Percentiles rank a stretch among this genome's conserved stretches.
These are phyloP conservation scores for Hofmannophila pseudospretella DNA, from an alignment of 2,888 invertebrate species.

Conservation along the genomic window DNA sequence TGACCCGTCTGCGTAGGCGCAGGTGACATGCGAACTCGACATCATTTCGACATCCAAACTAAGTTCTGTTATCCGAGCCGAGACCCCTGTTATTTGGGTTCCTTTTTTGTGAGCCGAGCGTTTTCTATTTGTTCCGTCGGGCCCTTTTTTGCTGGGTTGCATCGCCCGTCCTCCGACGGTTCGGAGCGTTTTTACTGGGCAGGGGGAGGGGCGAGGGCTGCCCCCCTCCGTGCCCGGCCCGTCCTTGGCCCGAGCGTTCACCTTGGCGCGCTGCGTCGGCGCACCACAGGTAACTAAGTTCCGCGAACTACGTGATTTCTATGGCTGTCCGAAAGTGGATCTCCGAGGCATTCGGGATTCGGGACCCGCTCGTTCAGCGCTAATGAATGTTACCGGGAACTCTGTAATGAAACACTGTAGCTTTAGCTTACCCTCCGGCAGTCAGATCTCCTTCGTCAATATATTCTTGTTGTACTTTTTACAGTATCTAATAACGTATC, in stretches of 20 bases:
- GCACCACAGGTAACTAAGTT: constrained; percentile 77
- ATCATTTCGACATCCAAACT: constrained; percentile 52
- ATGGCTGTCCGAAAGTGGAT: constrained; percentile 71
- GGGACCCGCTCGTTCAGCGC: constrained; percentile 42
- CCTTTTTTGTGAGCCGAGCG: constrained; percentile 49
- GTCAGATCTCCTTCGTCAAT: constrained; percentile 24
- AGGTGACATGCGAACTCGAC: constrained; percentile 65
- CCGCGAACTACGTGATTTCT: constrained; percentile 77
- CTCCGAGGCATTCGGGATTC: constrained; percentile 47
- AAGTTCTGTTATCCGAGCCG: constrained; percentile 65
- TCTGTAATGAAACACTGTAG: constrained; percentile 54
- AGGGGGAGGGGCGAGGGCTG: constrained; percentile 35
- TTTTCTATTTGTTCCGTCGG: constrained; percentile 75
- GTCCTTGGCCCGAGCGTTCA: constrained; percentile 77
- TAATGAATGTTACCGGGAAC: constrained; percentile 60
- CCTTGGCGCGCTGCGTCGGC: constrained; percentile 72
- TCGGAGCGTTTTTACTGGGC: constrained; percentile 64
- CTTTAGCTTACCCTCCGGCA: constrained; percentile 29
- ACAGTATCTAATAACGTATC: constrained; percentile 40
- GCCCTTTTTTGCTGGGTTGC: constrained; percentile 70
- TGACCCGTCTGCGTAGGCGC: constrained; percentile 66
- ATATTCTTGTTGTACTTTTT: constrained; percentile 35
- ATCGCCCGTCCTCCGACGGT: constrained; percentile 62
- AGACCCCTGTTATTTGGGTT: constrained; percentile 63
- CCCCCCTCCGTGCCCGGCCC: constrained; percentile 62